Base-by-base conservation (phyloP, 2,113 vertebrate species). In the Pica pica region DNA sequence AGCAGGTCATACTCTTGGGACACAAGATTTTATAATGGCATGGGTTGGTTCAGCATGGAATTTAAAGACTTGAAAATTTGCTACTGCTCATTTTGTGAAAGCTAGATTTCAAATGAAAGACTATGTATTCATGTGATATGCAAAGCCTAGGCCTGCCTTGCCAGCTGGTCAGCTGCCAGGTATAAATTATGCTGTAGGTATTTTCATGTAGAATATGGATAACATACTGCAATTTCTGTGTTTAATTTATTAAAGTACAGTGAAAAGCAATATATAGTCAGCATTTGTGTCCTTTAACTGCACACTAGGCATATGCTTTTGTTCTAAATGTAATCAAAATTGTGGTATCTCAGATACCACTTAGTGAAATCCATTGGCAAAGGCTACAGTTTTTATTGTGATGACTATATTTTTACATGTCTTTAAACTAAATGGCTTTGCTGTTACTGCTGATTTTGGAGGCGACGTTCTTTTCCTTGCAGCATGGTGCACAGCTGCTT, bases 251-350 rank as follows among this genome's bases (percentile, higher is more conserved):
- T 95, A 91, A 93, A 95, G 89, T 95, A 92, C 63, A 75, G 68
- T 19, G 41, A 75, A 89, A 85, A 74, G 69, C 88, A 90, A 73
- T 84, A 96, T 90, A 92, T 41, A 94, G 90, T 81, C 92, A 89
- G 88, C 83, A 56, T 83, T 93, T 92, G 90, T 35, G 30, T 86
- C 47, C 90, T 92, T 82, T 30, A 90, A 41, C 82, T 95, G 90
- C 79, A 86, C 79, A 90, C 92, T 42, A 96, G 94, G 90, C 95
- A 96, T 95, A 97, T 95, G 96, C 94, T 94, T 96, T 96, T 96
- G 85, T 94, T 97, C 85, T 87, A 83, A 94, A 88, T 81, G 93
- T 95, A 94, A 93, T 94, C 93, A 96, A 93, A 97, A 94, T 88
- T 86, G 92, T 63, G 83, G 85, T 94, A 52, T 96, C 92, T 94